Evolutionary conservation across 2,888 invertebrate genomes (phyloP).

Genomic region (Flexamia atlantica): DNA sequence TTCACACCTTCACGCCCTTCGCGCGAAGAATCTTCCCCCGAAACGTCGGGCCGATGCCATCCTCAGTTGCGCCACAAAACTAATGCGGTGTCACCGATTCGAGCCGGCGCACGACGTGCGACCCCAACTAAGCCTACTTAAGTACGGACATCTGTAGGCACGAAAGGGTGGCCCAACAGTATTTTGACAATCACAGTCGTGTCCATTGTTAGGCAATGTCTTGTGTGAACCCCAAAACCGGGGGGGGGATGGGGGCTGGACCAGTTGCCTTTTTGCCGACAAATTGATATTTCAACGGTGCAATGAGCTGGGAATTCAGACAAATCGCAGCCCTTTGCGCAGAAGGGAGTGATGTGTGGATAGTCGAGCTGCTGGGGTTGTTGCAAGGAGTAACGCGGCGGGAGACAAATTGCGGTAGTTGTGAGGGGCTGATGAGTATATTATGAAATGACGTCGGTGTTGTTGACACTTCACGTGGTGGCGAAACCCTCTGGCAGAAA

Average conservation of each 20-base stretch:
- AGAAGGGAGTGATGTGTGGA: slow-evolving; percentile 34
- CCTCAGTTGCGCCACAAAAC: slow-evolving; percentile 29
- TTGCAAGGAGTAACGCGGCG: not conserved
- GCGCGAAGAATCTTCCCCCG: not conserved
- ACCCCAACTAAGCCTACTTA: slow-evolving; percentile 38
- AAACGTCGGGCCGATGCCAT: not conserved
- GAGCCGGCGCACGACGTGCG: slow-evolving; percentile 23
- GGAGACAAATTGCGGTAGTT: not conserved
- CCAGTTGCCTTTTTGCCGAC: slow-evolving; percentile 40
- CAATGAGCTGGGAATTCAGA: slow-evolving; percentile 47
- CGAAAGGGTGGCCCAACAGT: slow-evolving; percentile 35
- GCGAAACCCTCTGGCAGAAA: no score
- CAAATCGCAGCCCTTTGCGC: slow-evolving; percentile 45
- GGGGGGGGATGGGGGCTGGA: not conserved
- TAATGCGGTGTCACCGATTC: slow-evolving; percentile 51
- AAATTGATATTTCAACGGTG: slow-evolving; percentile 57
- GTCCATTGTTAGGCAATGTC: slow-evolving; percentile 48
- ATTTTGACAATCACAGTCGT: slow-evolving; percentile 44
- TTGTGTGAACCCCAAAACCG: not conserved
- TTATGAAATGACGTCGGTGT: slow-evolving; percentile 1
- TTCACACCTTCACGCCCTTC: not conserved
- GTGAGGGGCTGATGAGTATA: slow-evolving; percentile 20
- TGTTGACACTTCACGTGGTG: not conserved
- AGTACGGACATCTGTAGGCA: slow-evolving; percentile 35
- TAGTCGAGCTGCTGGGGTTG: slow-evolving; percentile 5